phyloP scores from a whole-genome alignment of 2,888 invertebrate species.

The Lasioglossum zephyrum region DNA sequence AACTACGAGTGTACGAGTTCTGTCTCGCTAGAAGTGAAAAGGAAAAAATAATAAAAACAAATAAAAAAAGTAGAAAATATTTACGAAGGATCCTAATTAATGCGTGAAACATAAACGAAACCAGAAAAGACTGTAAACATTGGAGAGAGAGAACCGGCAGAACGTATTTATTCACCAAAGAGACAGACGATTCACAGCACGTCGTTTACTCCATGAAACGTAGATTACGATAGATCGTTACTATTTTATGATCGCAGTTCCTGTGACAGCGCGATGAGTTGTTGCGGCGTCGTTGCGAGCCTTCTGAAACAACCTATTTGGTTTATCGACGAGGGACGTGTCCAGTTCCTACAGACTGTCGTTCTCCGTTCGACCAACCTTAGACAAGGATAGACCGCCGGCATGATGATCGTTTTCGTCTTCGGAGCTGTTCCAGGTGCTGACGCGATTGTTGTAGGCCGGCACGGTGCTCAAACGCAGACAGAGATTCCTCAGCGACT shows the following conservation, averaged over 20 bases:
- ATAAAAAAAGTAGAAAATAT: not conserved
- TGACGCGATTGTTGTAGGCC: conserved; percentile 1
- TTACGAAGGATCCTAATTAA: not conserved
- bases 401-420: not conserved
- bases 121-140: not conserved
- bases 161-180: conserved; percentile 27
- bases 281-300: conserved; percentile 15
- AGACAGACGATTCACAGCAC: conserved; percentile 8
- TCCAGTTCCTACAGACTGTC: conserved; percentile 8
- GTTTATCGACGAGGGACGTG: conserved; percentile 41
- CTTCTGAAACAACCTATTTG: conserved; percentile 52
- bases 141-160: no score
- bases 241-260: conserved; percentile 32
- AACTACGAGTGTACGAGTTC: not conserved
- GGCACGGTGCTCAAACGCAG: conserved; percentile 69
- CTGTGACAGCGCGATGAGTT: conserved; percentile 24
- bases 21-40: not conserved
- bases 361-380: conserved; percentile 40
- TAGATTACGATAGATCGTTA: conserved; percentile 43
- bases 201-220: conserved; percentile 42
- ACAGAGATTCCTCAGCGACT: conserved; percentile 79
- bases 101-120: not conserved
- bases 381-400: conserved; percentile 1
- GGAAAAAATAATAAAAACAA: not conserved
- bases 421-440: not conserved